Evolutionary conservation across 2,888 invertebrate species (phyloP).

Genomic region (Diplolepis rosae): DNA sequence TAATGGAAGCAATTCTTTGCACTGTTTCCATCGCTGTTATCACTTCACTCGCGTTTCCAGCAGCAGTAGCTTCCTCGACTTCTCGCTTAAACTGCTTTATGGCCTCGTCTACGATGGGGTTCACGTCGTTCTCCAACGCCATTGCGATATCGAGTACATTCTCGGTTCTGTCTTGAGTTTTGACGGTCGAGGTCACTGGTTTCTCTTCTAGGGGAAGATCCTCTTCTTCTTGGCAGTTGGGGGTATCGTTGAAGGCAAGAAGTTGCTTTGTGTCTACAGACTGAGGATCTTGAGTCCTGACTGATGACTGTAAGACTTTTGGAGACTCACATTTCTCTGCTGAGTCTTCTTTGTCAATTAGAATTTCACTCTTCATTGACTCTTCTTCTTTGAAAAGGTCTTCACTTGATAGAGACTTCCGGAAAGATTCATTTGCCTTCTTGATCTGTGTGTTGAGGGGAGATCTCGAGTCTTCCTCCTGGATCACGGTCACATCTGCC

Average conservation of each 20-base stretch:
- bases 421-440: slow-evolving; percentile 34
- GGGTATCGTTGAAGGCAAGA: slow-evolving; percentile 39
- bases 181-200: slow-evolving; percentile 63
- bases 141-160: slow-evolving; percentile 64
- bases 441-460: slow-evolving; percentile 38
- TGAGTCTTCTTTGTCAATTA: neutral
- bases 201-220: slow-evolving; percentile 50
- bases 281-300: slow-evolving; percentile 62
- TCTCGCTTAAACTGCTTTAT: slow-evolving; percentile 63
- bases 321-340: neutral
- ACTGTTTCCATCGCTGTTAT: slow-evolving; percentile 36
- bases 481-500: slow-evolving; percentile 50
- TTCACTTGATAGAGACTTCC: too few relatives aligned
- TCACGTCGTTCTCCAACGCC: slow-evolving; percentile 66
- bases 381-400: slow-evolving; percentile 32
- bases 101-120: slow-evolving; percentile 64
- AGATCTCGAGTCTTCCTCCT: slow-evolving; percentile 32
- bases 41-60: slow-evolving; percentile 22
- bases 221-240: slow-evolving; percentile 46
- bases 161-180: slow-evolving; percentile 68
- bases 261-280: slow-evolving; percentile 40
- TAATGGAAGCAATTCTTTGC: slow-evolving; percentile 42
- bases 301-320: slow-evolving; percentile 51
- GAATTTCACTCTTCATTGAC: slow-evolving; percentile 35
- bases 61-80: slow-evolving; percentile 57